phyloP scores from a whole-genome alignment of 2,113 vertebrate genomes.

The Charadrius vociferus region DNA sequence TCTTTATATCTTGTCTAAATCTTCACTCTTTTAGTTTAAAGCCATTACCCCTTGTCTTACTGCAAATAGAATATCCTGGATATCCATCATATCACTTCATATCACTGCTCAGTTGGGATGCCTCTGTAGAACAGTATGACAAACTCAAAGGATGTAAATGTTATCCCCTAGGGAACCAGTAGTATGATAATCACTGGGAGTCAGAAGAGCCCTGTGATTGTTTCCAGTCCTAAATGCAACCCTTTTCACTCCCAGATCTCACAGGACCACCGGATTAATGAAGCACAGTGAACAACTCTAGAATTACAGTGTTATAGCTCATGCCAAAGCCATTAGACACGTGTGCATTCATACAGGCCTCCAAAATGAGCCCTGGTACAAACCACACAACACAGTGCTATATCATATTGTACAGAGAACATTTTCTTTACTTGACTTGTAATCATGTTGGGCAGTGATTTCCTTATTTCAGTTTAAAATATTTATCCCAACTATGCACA shows the following conservation, averaged over 20 bases:
- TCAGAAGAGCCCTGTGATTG: not conserved
- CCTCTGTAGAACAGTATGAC: not conserved
- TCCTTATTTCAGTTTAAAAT: not conserved
- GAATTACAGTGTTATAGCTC: not conserved
- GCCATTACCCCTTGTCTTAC: not conserved
- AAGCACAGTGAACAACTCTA: not conserved
- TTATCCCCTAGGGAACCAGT: not conserved
- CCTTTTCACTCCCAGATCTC: not conserved
- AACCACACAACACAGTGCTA: not conserved
- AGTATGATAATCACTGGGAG: not conserved
- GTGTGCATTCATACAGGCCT: not conserved
- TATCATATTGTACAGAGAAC: not conserved
- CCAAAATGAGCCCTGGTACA: not conserved
- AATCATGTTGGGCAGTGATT: not conserved
- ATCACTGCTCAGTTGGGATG: not conserved
- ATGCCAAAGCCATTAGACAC: not conserved
- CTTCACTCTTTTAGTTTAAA: not conserved
- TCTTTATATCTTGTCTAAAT: not conserved
- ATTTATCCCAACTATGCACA: not conserved
- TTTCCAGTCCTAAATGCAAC: not conserved
- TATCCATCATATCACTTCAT: not conserved
- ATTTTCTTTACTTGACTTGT: not conserved
- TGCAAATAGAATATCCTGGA: not conserved
- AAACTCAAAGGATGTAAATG: not conserved
- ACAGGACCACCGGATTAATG: not conserved